Conservation (phyloP, 2,888 invertebrate genomes). For the Tipula unca region DNA sequence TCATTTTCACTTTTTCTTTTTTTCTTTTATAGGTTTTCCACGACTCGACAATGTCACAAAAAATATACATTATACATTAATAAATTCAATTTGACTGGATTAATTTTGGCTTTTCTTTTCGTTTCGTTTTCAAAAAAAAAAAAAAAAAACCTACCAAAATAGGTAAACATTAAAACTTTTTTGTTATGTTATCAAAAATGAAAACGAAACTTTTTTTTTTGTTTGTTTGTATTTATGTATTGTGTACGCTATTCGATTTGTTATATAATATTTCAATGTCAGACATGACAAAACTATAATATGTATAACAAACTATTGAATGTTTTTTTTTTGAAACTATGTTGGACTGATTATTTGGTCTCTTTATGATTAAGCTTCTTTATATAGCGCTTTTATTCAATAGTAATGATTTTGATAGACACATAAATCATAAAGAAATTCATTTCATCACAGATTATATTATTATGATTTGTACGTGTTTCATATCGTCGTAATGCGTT, state of each 20-base stretch:
- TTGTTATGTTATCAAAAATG: neutral
- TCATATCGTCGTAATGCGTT: no score
- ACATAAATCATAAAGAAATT: no score
- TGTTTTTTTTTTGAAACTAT: neutral
- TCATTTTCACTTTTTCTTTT: neutral
- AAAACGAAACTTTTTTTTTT: neutral
- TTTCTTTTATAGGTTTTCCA: neutral
- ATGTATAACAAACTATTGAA: neutral
- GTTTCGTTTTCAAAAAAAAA: neutral
- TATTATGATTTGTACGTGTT: no score
- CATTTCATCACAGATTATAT: no score
- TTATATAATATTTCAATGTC: slow-evolving; percentile 14
- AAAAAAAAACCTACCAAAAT: neutral
- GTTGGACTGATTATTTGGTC: neutral
- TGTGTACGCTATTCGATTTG: neutral
- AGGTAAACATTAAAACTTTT: neutral
- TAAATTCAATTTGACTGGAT: slow-evolving; percentile 1
- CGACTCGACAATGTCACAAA: neutral
- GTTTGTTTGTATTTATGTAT: neutral
- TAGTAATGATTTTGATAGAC: no score
- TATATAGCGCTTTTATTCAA: neutral
- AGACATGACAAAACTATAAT: neutral
- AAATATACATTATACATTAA: neutral
- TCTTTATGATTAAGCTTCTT: neutral
- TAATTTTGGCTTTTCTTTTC: neutral